Evolutionary conservation across 2,113 vertebrate genomes (phyloP), one percentile per base, ranked within the genome.

Genomic region (Rhea americana): DNA sequence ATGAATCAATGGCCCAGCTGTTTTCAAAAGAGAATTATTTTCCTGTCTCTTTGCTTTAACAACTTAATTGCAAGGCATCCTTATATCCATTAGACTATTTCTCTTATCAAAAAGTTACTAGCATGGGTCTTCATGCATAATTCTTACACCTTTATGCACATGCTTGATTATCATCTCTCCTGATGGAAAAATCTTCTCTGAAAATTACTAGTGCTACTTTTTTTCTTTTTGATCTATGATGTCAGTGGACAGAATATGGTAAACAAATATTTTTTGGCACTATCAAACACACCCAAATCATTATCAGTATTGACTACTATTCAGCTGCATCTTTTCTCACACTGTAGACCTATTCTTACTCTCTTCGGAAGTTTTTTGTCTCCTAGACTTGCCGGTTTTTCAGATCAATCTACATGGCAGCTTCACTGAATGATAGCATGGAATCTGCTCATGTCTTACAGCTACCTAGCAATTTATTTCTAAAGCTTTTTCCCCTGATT

Each of bases 1-100:
- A 37, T 70, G 59, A 87, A 37, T 74, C 71, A 95, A 58, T 92
- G 78, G 59, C 50, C 41, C 75, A 85, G 78, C 21, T 93, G 67
- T 82, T 91, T 76, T 70, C 2, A 70, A 91, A 83, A 63, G 20
- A 63, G 7, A 84, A 75, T 63, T 32, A 26, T 51, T 93, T 88
- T 75, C 62, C 66, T 66, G 43, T 76, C 48, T 47, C 35, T 73
- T 72, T 61, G 37, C n/a, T 91, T 89, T 62, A 93, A 66, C 39
- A 89, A 83, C 41, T 74, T 85, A 58, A 76, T 78, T 82, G 48
- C 67, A 89, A 65, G 11, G 9, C 45, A 43, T 21, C 8, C 28
- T 80, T 75, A 43, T 32, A 20, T 12, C 47, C 9, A 26, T 35
- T 65, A 48, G 32, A 39, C 21, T 83, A 28, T 58, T 90, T 61